phyloP scores from a whole-genome alignment of 2,797 vertebrate genomes.

The Pangasius larnaudii region DNA sequence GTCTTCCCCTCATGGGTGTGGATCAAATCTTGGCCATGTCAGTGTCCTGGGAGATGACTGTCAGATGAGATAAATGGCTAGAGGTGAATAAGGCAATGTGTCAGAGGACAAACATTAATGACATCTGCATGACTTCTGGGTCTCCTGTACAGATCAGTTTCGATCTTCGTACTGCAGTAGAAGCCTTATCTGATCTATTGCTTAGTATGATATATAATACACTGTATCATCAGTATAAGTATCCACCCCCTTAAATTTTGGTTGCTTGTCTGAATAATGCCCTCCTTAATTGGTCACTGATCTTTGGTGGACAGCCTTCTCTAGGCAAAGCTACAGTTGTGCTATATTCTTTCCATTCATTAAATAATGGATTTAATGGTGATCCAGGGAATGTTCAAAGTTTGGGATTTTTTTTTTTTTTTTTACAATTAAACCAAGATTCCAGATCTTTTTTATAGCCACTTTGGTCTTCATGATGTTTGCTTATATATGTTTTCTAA shows the following conservation, averaged over 20 bases:
- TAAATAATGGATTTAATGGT: neutral
- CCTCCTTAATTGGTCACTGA: neutral
- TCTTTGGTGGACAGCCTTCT: neutral
- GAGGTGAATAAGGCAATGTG: neutral
- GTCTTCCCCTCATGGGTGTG: neutral
- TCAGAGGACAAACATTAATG: conserved; percentile 1
- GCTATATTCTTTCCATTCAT: neutral
- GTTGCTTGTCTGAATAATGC: neutral
- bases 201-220: neutral
- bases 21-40: conserved; percentile 16
- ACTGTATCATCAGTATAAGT: neutral
- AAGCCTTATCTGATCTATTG: neutral
- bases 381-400: neutral
- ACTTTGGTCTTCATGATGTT: neutral
- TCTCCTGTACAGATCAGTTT: conserved; percentile 10
- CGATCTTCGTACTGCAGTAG: neutral
- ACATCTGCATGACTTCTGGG: neutral
- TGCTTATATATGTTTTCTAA: neutral
- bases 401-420: neutral
- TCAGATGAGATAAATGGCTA: neutral
- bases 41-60: neutral
- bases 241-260: neutral
- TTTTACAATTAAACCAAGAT: neutral
- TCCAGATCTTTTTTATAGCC: neutral
- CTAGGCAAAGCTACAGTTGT: neutral